Evolutionary conservation across 2,888 invertebrate species (phyloP), one percentile per base, ranked within the genome.

Genomic region (Acleris cristana): DNA sequence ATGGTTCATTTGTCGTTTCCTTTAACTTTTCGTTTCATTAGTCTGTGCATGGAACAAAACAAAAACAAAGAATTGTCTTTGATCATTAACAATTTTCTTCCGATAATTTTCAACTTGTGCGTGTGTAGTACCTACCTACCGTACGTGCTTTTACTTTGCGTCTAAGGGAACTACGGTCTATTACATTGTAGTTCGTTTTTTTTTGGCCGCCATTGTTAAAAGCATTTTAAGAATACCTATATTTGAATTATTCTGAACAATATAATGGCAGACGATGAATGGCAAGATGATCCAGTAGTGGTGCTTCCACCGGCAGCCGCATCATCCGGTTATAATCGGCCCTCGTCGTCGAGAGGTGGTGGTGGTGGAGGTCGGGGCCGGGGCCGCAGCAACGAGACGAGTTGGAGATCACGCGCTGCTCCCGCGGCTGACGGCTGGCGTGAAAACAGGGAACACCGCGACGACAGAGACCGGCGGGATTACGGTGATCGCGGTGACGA

Each of bases 211-310:
- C 40, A 40, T 40, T 40, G 14, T 14, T 40, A 14, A 34, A 34
- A 34, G 34, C 10, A 34, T 10, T 30, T 6, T 26, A 26, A 26
- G 30, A 30, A 34, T 34, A 34, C 12, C 34, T 10, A 34, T 34
- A 34, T 12, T 40, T 40, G 1, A 40, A 40, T 40, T 40, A 40
- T 40, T 40, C 40, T 40, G 5, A 48, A 69, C 10, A 34, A 34
- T 2, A 34, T 34, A 69, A 88, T 86, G 84, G 80, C 82, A 66
- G 85, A 85, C 72, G 87, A 88, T 44, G 86, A 88, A 70, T 86
- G 88, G 82, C 71, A 76, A 61, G 85, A 82, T 63, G 81, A 82
- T 55, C 77, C 82, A 55, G 77, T 72, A 6, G 70, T 70, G 6
- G 53, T 65, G 30, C 30, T 57, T 6, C 18, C 58, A n/a, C 74